Evolutionary conservation across 2,888 invertebrate genomes (phyloP).

Genomic region (Philereme vetulata): DNA sequence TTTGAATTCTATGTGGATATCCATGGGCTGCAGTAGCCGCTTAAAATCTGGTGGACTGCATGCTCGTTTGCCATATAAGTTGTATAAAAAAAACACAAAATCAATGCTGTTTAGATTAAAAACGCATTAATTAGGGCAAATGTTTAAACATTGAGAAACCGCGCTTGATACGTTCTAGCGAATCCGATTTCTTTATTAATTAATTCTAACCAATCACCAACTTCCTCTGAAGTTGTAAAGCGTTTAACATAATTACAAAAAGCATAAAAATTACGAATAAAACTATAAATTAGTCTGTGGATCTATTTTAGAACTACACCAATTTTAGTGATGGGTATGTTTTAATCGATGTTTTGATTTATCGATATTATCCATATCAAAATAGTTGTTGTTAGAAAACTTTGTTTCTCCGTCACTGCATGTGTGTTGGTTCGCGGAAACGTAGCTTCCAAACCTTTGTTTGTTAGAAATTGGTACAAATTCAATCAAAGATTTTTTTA

Average conservation of each 20-base stretch:
- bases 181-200: slow-evolving; percentile 23
- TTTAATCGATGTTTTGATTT: slow-evolving; percentile 5
- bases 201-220: slow-evolving; percentile 28
- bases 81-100: background rate
- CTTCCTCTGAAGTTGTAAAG: slow-evolving; percentile 31
- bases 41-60: too few species aligned
- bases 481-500: too few species aligned
- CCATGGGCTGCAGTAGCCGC: too few species aligned
- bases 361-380: background rate
- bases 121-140: slow-evolving; percentile 11
- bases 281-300: slow-evolving; percentile 16
- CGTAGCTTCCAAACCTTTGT: too few species aligned
- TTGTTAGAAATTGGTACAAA: too few species aligned
- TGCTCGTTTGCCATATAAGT: too few species aligned
- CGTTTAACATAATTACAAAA: slow-evolving; percentile 24
- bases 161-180: slow-evolving; percentile 5
- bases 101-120: slow-evolving; percentile 16
- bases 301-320: slow-evolving; percentile 8
- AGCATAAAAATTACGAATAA: slow-evolving; percentile 12
- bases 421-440: too few species aligned
- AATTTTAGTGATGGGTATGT: slow-evolving; percentile 10
- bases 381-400: too few species aligned
- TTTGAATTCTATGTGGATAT: too few species aligned
- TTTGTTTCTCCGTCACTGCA: too few species aligned
- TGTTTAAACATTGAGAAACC: slow-evolving; percentile 16